A percentile compares a stretch with the other conserved stretches of the same genome.
These are phyloP conservation scores for Myotis davidii DNA, from an alignment of 2,113 vertebrate genomes.

Conservation along the genomic window DNA sequence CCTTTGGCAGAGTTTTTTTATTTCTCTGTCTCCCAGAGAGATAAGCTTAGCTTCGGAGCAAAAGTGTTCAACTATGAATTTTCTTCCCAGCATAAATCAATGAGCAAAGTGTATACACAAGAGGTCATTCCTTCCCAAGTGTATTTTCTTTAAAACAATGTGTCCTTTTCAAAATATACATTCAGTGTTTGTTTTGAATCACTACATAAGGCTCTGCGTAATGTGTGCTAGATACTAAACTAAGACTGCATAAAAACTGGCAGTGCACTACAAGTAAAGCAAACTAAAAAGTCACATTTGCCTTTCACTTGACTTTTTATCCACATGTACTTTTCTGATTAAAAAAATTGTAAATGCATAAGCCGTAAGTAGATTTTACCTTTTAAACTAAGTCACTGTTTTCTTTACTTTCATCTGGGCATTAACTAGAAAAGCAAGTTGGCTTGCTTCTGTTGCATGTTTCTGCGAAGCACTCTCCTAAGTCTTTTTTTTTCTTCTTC, in stretches of 20 bases:
- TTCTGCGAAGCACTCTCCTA: neutral
- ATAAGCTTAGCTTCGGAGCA: neutral
- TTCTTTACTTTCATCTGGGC: neutral
- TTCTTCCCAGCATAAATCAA: constrained; percentile 20
- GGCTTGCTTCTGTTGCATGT: neutral
- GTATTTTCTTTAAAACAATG: neutral
- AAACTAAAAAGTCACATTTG: constrained; percentile 4
- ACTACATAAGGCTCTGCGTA: neutral
- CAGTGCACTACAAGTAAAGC: neutral
- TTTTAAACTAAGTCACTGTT: neutral
- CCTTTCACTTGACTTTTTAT: neutral
- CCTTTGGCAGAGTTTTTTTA: neutral
- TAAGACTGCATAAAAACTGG: constrained; percentile 19
- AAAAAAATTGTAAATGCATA: neutral
- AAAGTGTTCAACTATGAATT: neutral
- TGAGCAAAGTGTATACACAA: neutral
- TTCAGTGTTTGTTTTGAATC: constrained; percentile 11
- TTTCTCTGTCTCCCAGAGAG: neutral
- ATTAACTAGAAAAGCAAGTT: constrained; percentile 18
- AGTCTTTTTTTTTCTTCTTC: neutral
- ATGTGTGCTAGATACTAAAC: neutral
- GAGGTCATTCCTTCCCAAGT: neutral
- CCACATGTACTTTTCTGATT: neutral
- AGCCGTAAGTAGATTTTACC: neutral
- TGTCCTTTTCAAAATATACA: constrained; percentile 32